Percentiles rank a stretch among this genome's conserved stretches.
Evolutionary conservation across 2,113 vertebrate species (phyloP).

Genomic region (Anolis carolinensis): DNA sequence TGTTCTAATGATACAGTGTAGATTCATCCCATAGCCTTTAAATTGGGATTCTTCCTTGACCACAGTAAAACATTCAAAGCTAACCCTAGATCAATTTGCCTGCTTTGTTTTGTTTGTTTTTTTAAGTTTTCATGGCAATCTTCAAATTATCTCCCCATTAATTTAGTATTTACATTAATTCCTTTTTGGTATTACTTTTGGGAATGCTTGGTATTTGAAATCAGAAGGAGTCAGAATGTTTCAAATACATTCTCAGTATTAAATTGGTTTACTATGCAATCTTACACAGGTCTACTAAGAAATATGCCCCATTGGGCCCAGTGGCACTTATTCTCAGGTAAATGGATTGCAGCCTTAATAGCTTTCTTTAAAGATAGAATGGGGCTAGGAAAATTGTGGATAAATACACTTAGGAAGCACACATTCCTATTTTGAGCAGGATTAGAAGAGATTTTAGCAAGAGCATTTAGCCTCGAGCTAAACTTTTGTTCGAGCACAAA

Average conservation of each 20-base stretch:
- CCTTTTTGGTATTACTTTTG: neutral
- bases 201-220: neutral
- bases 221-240: neutral
- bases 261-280: neutral
- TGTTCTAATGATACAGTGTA: too few relatives aligned
- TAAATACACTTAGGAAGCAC: slow-evolving; percentile 24
- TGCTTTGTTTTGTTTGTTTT: too few relatives aligned
- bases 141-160: neutral
- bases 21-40: too few relatives aligned
- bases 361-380: neutral
- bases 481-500: slow-evolving; percentile 50
- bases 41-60: too few relatives aligned
- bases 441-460: slow-evolving; percentile 38
- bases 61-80: too few relatives aligned
- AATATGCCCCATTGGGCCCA: too few relatives aligned
- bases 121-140: neutral
- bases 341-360: neutral
- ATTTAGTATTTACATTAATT: neutral
- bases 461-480: slow-evolving; percentile 46
- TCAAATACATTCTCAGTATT: neutral
- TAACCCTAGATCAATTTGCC: too few relatives aligned
- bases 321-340: neutral
- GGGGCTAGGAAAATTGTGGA: slow-evolving; percentile 12
- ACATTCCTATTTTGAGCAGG: slow-evolving; percentile 30
- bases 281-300: neutral